phyloP scores from a whole-genome alignment of 2,797 vertebrate genomes.

The Acrossocheilus wenchowensis region DNA sequence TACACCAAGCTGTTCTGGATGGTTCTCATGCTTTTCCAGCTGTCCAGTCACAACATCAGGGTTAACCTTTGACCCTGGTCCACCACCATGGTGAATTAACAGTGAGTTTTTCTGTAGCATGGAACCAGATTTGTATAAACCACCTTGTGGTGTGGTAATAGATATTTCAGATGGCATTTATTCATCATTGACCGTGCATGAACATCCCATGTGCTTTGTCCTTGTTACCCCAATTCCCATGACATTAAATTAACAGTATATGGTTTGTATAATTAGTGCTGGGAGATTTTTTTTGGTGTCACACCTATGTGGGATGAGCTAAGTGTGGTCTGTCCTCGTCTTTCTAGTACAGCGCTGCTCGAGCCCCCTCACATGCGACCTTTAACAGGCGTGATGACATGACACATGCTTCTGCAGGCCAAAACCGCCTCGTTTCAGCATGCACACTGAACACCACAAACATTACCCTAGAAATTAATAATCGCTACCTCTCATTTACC shows the following conservation, averaged over 20 bases:
- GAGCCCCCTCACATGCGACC: constrained; percentile 72
- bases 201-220: background rate
- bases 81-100: constrained; percentile 22
- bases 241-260: constrained; percentile 1
- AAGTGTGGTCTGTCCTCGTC: constrained; percentile 45
- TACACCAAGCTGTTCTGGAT: constrained; percentile 49
- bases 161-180: constrained; percentile 15
- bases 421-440: constrained; percentile 49
- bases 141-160: background rate
- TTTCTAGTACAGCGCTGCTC: constrained; percentile 64
- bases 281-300: constrained; percentile 31
- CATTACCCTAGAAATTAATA: constrained; percentile 61
- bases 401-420: constrained; percentile 60
- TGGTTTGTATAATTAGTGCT: background rate
- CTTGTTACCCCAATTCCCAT: constrained; percentile 8
- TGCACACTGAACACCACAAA: constrained; percentile 41
- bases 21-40: constrained; percentile 65
- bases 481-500: constrained; percentile 57
- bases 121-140: constrained; percentile 11
- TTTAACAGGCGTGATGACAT: constrained; percentile 72
- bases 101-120: constrained; percentile 17
- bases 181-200: background rate
- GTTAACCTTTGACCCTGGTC: constrained; percentile 59
- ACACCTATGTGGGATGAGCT: constrained; percentile 10
- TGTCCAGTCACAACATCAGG: constrained; percentile 69